Percentiles rank a stretch among this genome's conserved stretches.
These are phyloP conservation scores for Fregata magnificens DNA, from an alignment of 2,113 vertebrate species.

Conservation along the genomic window DNA sequence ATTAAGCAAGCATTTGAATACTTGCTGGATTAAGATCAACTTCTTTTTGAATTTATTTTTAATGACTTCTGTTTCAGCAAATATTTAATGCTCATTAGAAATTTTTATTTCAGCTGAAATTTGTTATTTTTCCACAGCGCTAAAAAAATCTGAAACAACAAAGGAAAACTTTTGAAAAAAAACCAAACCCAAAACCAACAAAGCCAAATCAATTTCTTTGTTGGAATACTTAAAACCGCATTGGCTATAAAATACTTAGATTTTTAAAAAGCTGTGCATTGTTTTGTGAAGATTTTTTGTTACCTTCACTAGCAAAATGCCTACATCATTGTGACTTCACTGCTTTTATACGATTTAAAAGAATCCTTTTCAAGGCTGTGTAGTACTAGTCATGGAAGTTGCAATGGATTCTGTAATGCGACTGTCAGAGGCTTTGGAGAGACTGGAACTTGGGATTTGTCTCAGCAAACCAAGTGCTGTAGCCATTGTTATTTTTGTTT, in stretches of 20 bases:
- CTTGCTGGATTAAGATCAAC: neutral
- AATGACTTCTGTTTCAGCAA: neutral
- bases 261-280: neutral
- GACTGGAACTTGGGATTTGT: neutral
- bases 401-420: neutral
- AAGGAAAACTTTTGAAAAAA: neutral
- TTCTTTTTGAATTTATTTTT: neutral
- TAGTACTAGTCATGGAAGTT: neutral
- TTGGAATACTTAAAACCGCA: neutral
- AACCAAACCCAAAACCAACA: neutral
- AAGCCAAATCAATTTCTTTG: neutral
- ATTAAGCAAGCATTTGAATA: neutral
- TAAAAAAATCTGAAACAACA: neutral
- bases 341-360: neutral
- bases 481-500: neutral
- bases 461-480: neutral
- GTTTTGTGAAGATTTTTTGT: neutral
- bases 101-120: neutral
- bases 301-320: neutral
- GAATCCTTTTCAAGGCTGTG: neutral
- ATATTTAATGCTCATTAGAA: neutral
- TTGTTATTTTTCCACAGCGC: neutral
- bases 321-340: neutral
- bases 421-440: neutral
- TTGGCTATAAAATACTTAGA: neutral